phyloP scores from a whole-genome alignment of 2,113 vertebrate species.

The Dromas ardeola region DNA sequence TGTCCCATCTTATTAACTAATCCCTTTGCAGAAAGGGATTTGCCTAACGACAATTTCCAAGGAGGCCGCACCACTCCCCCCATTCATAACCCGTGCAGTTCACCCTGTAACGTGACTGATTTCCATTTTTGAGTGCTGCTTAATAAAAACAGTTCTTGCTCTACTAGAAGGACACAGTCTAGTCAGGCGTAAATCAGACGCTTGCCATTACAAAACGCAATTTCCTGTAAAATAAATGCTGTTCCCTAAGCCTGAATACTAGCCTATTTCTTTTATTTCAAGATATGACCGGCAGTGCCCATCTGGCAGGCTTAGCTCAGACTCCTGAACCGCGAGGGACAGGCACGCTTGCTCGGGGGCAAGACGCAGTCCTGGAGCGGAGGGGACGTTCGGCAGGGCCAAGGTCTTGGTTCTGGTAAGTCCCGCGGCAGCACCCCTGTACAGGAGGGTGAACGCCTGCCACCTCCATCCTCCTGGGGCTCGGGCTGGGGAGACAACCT shows the following conservation, averaged over 20 bases:
- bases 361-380: fast-evolving
- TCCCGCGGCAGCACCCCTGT: neutral
- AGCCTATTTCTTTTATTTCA: neutral
- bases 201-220: neutral
- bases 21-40: slow-evolving; percentile 52
- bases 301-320: neutral
- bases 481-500: neutral
- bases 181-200: neutral
- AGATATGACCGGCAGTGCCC: neutral
- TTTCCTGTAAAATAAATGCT: neutral
- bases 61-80: neutral
- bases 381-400: neutral
- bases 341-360: neutral
- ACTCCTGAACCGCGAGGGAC: neutral
- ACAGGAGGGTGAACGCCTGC: neutral
- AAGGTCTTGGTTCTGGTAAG: fast-evolving
- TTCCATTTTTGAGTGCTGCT: neutral
- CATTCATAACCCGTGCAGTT: neutral
- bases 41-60: slow-evolving; percentile 25
- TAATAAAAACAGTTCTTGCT: neutral
- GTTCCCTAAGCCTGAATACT: neutral
- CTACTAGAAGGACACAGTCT: neutral
- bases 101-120: neutral
- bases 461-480: neutral
- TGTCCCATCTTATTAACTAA: slow-evolving; percentile 65